A percentile compares a stretch with the other conserved stretches of the same genome.
phyloP scores from a whole-genome alignment of 2,797 vertebrate genomes.

The Rhynchonycteris naso region DNA sequence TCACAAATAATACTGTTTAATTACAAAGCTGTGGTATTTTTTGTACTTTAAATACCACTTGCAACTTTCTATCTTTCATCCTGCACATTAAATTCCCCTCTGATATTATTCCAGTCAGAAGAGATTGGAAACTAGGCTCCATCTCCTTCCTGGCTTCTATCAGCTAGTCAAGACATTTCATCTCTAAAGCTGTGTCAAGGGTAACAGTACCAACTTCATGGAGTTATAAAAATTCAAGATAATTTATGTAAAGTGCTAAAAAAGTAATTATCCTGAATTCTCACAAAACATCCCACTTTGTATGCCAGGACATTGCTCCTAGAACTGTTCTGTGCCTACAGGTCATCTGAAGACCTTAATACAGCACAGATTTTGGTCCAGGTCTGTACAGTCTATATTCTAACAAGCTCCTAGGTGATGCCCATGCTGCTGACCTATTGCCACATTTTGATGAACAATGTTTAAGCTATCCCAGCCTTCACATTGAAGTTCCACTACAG shows the following conservation, averaged over 20 bases:
- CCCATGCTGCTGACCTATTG: background rate
- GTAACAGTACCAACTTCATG: background rate
- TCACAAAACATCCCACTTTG: constrained; percentile 3
- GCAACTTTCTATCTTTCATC: background rate
- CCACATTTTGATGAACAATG: background rate
- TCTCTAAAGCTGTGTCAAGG: background rate
- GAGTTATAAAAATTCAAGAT: constrained; percentile 28
- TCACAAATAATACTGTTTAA: background rate
- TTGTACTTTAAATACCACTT: background rate
- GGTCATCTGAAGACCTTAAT: background rate
- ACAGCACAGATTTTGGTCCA: background rate
- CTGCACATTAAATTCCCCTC: background rate
- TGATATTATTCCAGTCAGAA: background rate
- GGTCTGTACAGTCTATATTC: background rate
- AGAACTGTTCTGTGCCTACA: background rate
- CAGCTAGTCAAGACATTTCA: background rate
- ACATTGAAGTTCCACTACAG: background rate
- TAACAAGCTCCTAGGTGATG: background rate
- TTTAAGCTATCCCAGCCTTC: background rate
- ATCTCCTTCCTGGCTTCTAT: background rate
- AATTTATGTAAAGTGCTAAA: background rate
- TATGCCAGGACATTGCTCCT: background rate
- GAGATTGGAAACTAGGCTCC: background rate
- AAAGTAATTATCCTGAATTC: background rate
- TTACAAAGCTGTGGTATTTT: background rate